Conservation (phyloP, 2,113 vertebrate genomes). For the Panthera leo region DNA sequence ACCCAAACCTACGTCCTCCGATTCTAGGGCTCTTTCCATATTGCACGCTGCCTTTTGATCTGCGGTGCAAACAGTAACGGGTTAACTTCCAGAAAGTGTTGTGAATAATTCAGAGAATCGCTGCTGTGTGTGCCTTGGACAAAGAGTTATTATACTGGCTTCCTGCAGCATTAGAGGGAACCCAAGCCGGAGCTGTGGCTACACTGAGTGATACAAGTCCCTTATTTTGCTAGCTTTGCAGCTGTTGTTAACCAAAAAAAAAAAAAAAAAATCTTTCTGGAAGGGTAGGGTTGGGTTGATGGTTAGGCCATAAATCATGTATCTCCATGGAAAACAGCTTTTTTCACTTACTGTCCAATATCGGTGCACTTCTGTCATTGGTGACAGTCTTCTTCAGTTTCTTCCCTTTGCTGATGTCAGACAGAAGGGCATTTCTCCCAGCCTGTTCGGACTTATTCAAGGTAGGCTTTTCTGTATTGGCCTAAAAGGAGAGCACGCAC, state of each 20-base stretch:
- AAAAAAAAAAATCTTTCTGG: neutral
- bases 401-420: slow-evolving; percentile 93
- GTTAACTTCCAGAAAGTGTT: slow-evolving; percentile 72
- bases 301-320: slow-evolving; percentile 31
- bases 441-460: slow-evolving; percentile 89
- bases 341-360: slow-evolving; percentile 92
- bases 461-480: slow-evolving; percentile 92
- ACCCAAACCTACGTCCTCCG: neutral
- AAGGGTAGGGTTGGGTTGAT: slow-evolving; percentile 21
- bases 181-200: slow-evolving; percentile 45
- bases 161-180: slow-evolving; percentile 62
- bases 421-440: slow-evolving; percentile 91
- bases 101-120: slow-evolving; percentile 71
- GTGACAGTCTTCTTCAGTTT: slow-evolving; percentile 96
- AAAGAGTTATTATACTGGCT: slow-evolving; percentile 80
- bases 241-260: slow-evolving; percentile 58
- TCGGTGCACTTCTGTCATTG: slow-evolving; percentile 94
- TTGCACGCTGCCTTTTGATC: slow-evolving; percentile 18
- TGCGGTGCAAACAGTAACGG: slow-evolving; percentile 34
- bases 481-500: slow-evolving; percentile 85
- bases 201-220: slow-evolving; percentile 65
- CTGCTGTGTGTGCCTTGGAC: slow-evolving; percentile 75
- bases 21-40: neutral
- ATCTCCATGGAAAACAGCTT: neutral
- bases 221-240: slow-evolving; percentile 73